Evolutionary conservation across 2,888 invertebrate genomes (phyloP).

Genomic region (Carpatolechia fugitivella): DNA sequence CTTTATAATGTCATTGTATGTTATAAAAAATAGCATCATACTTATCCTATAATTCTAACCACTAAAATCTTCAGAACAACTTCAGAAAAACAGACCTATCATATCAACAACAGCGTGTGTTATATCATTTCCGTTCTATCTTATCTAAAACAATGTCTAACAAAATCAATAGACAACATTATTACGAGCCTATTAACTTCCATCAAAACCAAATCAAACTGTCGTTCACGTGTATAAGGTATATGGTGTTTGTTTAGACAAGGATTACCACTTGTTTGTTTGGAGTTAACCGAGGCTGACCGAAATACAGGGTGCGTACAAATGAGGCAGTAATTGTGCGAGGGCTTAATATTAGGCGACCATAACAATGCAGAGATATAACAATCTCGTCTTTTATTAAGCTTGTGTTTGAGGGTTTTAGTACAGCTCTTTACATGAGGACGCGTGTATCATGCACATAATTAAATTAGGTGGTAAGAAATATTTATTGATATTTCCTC

Average conservation of each 20-base stretch:
- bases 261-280: conserved; percentile 19
- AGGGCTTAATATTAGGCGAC: not conserved
- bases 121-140: not conserved
- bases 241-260: conserved; percentile 4
- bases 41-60: no score
- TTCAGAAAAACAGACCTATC: no score
- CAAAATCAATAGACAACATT: not conserved
- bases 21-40: no score
- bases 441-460: conserved; percentile 8
- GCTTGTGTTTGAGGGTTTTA: no score
- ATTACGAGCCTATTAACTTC: not conserved
- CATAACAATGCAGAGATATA: no score
- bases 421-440: no score
- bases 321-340: conserved; percentile 24
- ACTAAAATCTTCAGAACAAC: no score
- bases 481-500: no score
- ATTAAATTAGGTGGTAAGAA: no score
- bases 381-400: no score
- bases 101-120: no score
- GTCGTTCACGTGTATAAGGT: not conserved
- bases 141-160: not conserved
- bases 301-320: conserved; percentile 19
- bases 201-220: not conserved
- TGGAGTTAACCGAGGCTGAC: conserved; percentile 12
- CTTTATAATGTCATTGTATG: no score